Evolutionary conservation across 2,888 invertebrate species (phyloP), one percentile per base, ranked within the genome.

Genomic region (Zelleria hepariella): DNA sequence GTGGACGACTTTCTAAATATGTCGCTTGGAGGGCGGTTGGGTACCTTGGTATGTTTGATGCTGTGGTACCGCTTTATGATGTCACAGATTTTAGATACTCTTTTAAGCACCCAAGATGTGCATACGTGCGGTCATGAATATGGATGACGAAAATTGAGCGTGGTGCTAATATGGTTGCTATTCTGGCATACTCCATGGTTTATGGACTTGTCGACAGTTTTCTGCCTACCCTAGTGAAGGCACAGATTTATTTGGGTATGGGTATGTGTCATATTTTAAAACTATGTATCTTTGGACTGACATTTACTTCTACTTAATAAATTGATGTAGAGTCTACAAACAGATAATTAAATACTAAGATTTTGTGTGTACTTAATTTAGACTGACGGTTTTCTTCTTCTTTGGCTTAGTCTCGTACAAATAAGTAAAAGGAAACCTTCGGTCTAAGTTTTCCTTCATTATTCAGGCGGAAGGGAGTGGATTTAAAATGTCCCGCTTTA

Each of bases 401-500:
- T 8, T 49, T 8, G 2, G 6, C 7, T 20, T 49, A 20, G 49
- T 20, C 18, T 18, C 20, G 20, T 20, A 49, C 1, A 1, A 18
- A 49, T 8, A 5, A 20, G 6, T 32, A 32, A 32, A 61, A 66
- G 61, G 66, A 65, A 67, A 62, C 65, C 62, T 65, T 67, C 62
- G 64, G 66, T 18, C 57, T 63, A 62, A 64, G 73, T 86, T 84
- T 80, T 82, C 82, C 81, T 84, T 80, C 80, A 85, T 85, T 81
- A 82, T 71, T 69, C 69, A 73, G 69, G 61, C 52, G 48, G 20
- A 27, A 58, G 58, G 54, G 24, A 69, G 70, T 73, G 80, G 78
- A 80, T 84, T 86, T 80, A 85, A 86, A 86, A 73, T 82, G 84
- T 84, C 32, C 82, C 82, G 85, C 79, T 82, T 78, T 77, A 84